Base-by-base conservation (phyloP, 2,113 vertebrate species). In the Platichthys stellatus region DNA sequence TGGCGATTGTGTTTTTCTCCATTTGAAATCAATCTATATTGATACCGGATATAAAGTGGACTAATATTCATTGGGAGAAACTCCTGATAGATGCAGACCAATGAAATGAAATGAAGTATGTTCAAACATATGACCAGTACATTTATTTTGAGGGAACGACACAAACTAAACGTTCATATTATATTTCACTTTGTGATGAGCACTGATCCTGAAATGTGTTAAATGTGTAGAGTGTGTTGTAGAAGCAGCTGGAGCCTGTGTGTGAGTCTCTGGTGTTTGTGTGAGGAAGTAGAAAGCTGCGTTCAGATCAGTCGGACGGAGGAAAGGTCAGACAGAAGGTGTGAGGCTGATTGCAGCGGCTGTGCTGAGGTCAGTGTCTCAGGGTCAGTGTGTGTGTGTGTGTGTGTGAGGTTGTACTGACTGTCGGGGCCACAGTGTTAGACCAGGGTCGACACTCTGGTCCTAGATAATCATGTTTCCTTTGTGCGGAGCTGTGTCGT, bases 251-350 rank as follows among this genome's bases (percentile, higher is more conserved):
- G 9, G 38, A 12, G 53, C 8, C 26, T n/a, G 14, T 9, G 13
- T 2, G 1, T n/a, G 6, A 63, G 61, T 31, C 45, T 62, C 51
- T 51, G 47, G 21, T 40, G 51, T 15, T 1, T 2, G 15, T 72
- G 11, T 71, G 35, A 18, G 18, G 63, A 65, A 60, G 69, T 49
- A 73, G 1, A 60, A 54, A 45, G 49, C 63, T 24, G 20, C 4
- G 28, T 5, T 38, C 51, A 26, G 74, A 85, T 74, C 71, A 69
- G 12, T 81, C 65, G 13, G 70, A 77, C 18, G 1, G 53, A 26
- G 12, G 60, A 80, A 80, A 77, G 80, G 81, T 83, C 81, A 80
- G 51, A 74, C 43, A 64, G 80, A 73, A 80, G 80, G 69, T 76
- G 80, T 77, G 72, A 15, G 14, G 60, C 56, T 83, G 80, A 28